phyloP scores from a whole-genome alignment of 1,140 invertebrate species.

The Octopus bimaculoides region DNA sequence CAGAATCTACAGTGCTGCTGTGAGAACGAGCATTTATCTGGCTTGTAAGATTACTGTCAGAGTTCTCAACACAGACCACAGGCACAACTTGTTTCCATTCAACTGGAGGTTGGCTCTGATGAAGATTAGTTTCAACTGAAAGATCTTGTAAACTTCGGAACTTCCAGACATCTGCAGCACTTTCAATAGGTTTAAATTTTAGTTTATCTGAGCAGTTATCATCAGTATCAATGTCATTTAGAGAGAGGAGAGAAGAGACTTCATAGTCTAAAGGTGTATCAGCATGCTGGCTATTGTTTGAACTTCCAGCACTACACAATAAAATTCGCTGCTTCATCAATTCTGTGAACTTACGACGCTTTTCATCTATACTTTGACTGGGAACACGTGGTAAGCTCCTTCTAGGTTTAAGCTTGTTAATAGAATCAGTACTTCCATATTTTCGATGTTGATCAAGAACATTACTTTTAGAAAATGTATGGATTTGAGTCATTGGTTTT shows the following conservation, averaged over 20 bases:
- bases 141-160: constrained; percentile 8
- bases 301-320: neutral
- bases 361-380: constrained; percentile 3
- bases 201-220: neutral
- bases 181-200: constrained; percentile 10
- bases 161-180: constrained; percentile 8
- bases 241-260: constrained; percentile 6
- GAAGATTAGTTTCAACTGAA: neutral
- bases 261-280: constrained; percentile 9
- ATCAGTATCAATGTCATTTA: neutral
- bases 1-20: constrained; percentile 9
- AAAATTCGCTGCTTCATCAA: constrained; percentile 11
- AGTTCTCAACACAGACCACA: neutral
- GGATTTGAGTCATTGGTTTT: neutral
- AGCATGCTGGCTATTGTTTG: neutral
- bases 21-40: neutral
- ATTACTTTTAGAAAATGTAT: neutral
- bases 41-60: neutral
- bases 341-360: neutral
- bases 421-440: neutral
- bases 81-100: neutral
- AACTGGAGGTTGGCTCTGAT: neutral
- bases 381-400: neutral
- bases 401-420: neutral
- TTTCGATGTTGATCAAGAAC: neutral